phyloP scores from a whole-genome alignment of 2,113 vertebrate species.

The Microtus ochrogaster region DNA sequence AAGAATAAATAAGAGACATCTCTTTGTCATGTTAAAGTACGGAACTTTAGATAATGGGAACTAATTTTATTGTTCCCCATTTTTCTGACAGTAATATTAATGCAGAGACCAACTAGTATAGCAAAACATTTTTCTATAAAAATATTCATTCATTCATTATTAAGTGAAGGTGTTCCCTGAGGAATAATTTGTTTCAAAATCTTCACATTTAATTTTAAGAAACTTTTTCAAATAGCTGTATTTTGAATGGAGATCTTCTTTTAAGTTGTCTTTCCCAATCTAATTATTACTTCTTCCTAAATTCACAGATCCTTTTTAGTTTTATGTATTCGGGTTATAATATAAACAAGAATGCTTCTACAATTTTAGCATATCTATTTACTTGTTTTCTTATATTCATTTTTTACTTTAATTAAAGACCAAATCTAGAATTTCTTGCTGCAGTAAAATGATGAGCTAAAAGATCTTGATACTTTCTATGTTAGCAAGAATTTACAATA shows the following conservation, averaged over 20 bases:
- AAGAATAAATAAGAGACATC: constrained; percentile 79
- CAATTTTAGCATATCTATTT: background rate
- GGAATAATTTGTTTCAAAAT: constrained; percentile 74
- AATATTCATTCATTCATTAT: constrained; percentile 61
- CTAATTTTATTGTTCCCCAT: constrained; percentile 76
- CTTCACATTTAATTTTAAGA: constrained; percentile 67
- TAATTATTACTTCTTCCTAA: background rate
- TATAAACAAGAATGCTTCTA: background rate
- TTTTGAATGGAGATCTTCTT: constrained; percentile 32
- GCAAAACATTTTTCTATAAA: constrained; percentile 68
- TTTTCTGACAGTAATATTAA: constrained; percentile 80
- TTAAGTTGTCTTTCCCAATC: background rate
- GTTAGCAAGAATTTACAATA: constrained; percentile 18
- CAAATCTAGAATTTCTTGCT: background rate
- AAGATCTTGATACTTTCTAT: background rate
- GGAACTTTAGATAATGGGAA: constrained; percentile 65
- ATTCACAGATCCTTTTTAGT: background rate
- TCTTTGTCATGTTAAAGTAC: constrained; percentile 78
- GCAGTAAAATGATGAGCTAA: background rate
- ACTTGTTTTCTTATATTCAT: background rate
- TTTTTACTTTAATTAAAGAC: background rate
- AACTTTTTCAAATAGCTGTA: constrained; percentile 60
- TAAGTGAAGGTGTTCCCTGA: constrained; percentile 73
- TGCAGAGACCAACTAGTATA: constrained; percentile 61
- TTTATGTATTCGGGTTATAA: background rate